These are phyloP conservation scores for Sisyra nigra DNA, from an alignment of 2,888 invertebrate species.

Conservation along the genomic window DNA sequence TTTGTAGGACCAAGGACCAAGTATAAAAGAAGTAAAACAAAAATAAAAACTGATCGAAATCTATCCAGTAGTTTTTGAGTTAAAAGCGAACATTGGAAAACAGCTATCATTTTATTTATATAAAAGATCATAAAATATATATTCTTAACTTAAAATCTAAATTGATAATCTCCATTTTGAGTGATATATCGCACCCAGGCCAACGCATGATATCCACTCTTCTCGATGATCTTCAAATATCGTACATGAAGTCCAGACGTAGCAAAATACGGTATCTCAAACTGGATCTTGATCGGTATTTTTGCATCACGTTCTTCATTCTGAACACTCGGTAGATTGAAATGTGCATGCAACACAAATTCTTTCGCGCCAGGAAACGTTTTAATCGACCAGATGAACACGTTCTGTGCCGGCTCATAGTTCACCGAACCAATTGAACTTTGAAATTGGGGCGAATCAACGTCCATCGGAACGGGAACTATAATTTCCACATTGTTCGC, in stretches of 20 bases:
- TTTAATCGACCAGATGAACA: slow-evolving; percentile 85
- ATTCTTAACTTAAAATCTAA: slow-evolving; percentile 33
- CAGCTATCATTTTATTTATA: no score
- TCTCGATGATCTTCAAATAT: slow-evolving; percentile 88
- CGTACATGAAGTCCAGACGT: slow-evolving; percentile 88
- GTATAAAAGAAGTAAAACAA: no score
- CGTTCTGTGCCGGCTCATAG: slow-evolving; percentile 83
- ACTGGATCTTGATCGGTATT: slow-evolving; percentile 88
- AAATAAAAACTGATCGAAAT: no score
- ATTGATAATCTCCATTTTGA: slow-evolving; percentile 89
- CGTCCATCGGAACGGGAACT: slow-evolving; percentile 81
- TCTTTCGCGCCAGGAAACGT: slow-evolving; percentile 92
- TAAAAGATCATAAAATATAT: no score
- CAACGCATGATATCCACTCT: slow-evolving; percentile 89
- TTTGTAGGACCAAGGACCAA: no score
- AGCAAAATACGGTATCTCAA: slow-evolving; percentile 93
- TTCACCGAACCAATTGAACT: slow-evolving; percentile 84
- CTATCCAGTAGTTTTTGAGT: no score
- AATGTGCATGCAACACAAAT: slow-evolving; percentile 86
- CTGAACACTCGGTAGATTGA: slow-evolving; percentile 80
- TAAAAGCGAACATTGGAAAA: no score
- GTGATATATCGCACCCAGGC: slow-evolving; percentile 95
- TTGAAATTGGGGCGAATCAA: slow-evolving; percentile 89
- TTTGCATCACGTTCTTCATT: slow-evolving; percentile 79
- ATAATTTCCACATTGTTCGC: slow-evolving; percentile 93